Evolutionary conservation across 2,888 invertebrate species (phyloP).

Genomic region (Dicranocentrus wangi): DNA sequence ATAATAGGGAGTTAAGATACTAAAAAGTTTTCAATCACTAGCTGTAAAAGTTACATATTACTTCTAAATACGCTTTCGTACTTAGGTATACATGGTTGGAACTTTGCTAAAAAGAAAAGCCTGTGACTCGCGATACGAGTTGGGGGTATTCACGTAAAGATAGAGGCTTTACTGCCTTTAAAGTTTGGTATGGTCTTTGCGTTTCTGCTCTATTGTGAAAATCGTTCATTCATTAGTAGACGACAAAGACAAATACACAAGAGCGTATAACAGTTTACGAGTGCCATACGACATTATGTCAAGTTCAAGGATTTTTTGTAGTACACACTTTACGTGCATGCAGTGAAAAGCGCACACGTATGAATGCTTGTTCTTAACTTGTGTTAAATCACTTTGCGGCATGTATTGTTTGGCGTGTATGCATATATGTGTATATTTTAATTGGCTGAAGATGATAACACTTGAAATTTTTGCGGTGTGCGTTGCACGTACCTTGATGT

Average conservation of each 20-base stretch:
- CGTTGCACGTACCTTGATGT: too few species aligned
- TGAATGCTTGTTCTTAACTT: background rate
- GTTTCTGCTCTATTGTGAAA: background rate
- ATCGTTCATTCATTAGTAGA: constrained; percentile 4
- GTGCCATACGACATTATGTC: background rate
- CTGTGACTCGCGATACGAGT: too few species aligned
- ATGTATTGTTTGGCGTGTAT: background rate
- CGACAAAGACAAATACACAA: constrained; percentile 1
- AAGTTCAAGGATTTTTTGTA: constrained; percentile 11
- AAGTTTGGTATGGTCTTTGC: too few species aligned
- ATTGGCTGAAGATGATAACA: too few species aligned
- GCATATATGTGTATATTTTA: background rate
- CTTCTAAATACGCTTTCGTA: background rate
- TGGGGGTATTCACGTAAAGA: too few species aligned
- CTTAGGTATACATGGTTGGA: background rate
- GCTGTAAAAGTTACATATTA: constrained; percentile 16
- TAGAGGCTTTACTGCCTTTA: too few species aligned
- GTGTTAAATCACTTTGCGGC: background rate
- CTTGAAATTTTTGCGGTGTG: too few species aligned
- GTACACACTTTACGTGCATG: too few species aligned
- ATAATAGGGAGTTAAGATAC: constrained; percentile 37
- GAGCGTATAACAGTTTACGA: background rate
- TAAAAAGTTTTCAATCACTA: constrained; percentile 17
- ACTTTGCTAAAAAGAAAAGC: background rate
- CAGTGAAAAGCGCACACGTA: background rate